These are phyloP conservation scores for Phodopus roborovskii DNA, from an alignment of 2,113 vertebrate species.

Conservation along the genomic window DNA sequence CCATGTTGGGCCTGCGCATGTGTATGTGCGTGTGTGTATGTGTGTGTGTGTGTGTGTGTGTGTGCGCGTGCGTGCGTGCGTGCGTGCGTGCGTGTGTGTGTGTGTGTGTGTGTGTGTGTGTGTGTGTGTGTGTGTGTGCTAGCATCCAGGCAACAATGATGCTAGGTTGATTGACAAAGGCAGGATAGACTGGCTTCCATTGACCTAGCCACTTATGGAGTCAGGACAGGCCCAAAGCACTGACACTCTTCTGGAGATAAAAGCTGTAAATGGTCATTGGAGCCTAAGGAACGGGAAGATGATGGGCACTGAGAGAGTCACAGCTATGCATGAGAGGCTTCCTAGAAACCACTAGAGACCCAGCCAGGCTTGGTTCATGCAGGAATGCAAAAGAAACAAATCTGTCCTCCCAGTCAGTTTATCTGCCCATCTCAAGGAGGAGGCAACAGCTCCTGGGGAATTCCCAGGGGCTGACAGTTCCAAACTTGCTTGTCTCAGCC, in stretches of 20 bases:
- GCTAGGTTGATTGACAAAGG: neutral
- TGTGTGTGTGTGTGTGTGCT: too few species aligned
- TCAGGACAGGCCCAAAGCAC: neutral
- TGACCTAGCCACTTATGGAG: too few species aligned
- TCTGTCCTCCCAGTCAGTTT: neutral
- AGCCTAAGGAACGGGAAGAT: neutral
- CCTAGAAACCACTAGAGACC: neutral
- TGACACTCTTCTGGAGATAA: neutral
- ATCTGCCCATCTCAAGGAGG: neutral
- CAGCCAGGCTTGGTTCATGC: neutral
- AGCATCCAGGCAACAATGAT: neutral
- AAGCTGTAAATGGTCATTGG: neutral
- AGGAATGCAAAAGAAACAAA: neutral
- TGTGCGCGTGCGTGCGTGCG: too few species aligned
- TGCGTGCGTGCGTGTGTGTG: too few species aligned
- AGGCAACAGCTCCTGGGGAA: neutral
- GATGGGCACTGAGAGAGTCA: neutral
- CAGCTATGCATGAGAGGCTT: neutral
- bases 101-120: too few species aligned
- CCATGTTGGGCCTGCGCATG: too few species aligned
- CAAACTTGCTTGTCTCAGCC: neutral
- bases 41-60: too few species aligned
- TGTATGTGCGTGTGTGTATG: too few species aligned
- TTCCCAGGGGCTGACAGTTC: neutral
- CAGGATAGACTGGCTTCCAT: neutral